Base-by-base conservation (phyloP, 2,797 vertebrate species). In the Clarias pachynema region DNA sequence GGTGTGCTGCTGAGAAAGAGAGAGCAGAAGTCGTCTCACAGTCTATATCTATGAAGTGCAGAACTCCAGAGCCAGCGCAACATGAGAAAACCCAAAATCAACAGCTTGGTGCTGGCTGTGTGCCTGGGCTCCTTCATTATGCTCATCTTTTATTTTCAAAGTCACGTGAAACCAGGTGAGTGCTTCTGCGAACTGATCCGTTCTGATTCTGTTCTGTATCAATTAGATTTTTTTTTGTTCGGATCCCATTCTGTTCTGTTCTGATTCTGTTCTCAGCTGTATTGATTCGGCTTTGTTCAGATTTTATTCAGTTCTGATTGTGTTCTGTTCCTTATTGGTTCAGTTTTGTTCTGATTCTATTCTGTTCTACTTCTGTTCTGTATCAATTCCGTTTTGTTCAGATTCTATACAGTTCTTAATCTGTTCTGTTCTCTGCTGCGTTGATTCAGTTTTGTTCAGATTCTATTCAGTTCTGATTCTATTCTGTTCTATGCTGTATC, bases 101-200 rank as follows among this genome's bases (percentile, higher is more conserved):
- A 85, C 31, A 93, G 95, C 87, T 89, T 95, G 94, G 91, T 94
- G 78, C 93, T 96, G 63, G 95, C 93, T 83, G 91, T 95, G 90
- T 92, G 94, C 81, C 89, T 97, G 84, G 96, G 96, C 22, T 96
- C 95, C 85, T 92, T 97, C 87, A 84, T 97, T 2, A 92, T 97
- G 91, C 91, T 93, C 83, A 90, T 97, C 72, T 92, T 96, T 85
- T 97, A 96, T 93, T 95, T 96, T 72, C 96, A 97, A 91, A 95
- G 93, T 95, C 93, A 93, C 40, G 90, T 94, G 66, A 95, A 90
- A 90, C 92, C 93, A 94, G 96, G 97, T 97, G 91, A 95, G 95
- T 80, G 60, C 20, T 83, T 59, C 44, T 9, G 18, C 5, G 2
- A 29, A 16, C 26, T 29, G 40, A n/a, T 72, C 1, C 18, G 68